These are phyloP conservation scores for Chelon auratus DNA, from an alignment of 2,797 vertebrate species.

Conservation along the genomic window DNA sequence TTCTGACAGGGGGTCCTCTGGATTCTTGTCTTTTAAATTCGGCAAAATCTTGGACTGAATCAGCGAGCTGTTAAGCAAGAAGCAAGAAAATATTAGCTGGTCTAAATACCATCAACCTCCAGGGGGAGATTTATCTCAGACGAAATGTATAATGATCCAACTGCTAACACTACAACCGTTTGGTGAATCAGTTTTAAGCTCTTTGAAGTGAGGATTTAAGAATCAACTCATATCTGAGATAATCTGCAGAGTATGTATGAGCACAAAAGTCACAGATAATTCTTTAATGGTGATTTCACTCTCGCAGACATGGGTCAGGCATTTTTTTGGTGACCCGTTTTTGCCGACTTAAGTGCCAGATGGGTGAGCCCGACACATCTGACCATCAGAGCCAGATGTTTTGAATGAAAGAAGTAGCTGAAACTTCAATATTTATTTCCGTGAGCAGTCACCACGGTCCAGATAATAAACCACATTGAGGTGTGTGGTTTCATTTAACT, in stretches of 20 bases:
- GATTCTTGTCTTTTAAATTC: constrained; percentile 95
- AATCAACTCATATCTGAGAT: constrained; percentile 7
- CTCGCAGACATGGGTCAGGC: constrained; percentile 16
- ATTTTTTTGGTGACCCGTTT: constrained; percentile 18
- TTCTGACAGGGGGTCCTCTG: constrained; percentile 96
- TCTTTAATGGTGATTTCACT: constrained; percentile 24
- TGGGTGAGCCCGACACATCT: constrained; percentile 3
- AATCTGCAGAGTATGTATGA: constrained; percentile 13
- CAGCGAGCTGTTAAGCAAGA: constrained; percentile 87
- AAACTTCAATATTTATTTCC: too few species aligned
- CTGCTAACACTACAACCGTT: constrained; percentile 5
- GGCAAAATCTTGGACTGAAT: constrained; percentile 96
- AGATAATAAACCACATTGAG: neutral
- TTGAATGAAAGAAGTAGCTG: too few species aligned
- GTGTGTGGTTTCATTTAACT: constrained; percentile 69
- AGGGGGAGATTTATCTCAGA: constrained; percentile 11
- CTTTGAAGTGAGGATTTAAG: constrained; percentile 20
- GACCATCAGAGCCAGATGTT: neutral
- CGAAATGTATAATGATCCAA: neutral
- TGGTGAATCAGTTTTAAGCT: neutral
- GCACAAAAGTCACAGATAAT: constrained; percentile 22
- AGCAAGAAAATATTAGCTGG: neutral
- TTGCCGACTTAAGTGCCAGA: constrained; percentile 14
- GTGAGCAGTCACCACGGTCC: too few species aligned
- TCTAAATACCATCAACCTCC: neutral